Evolutionary conservation across 2,797 vertebrate genomes (phyloP), one percentile per base, ranked within the genome.

Genomic region (Xenentodon cancila): DNA sequence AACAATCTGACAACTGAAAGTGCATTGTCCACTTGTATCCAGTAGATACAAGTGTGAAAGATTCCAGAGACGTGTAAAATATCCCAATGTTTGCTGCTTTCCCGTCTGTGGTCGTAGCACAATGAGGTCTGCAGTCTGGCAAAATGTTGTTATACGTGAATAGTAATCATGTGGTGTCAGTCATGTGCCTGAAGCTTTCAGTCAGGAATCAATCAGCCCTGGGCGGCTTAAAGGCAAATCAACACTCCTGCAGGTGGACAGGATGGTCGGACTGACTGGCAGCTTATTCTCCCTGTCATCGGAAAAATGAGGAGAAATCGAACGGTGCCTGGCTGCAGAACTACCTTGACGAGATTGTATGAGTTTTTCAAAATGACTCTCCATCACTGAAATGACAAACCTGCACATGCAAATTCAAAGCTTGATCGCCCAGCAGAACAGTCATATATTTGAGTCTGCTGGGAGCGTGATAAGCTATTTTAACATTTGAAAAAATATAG

Each of bases 151-250:
- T 77, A 73, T 79, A 80, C 73, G 84, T 85, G 80, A 86, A 77
- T 77, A 65, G 84, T 84, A 88, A 89, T 90, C 86, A 87, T 67
- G 56, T 50, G 66, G 65, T 85, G 85, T 90, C 89, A 85, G 81
- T 90, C 88, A 88, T 77, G 61, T 16, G 73, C 84, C 88, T 71
- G 74, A 77, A 82, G 80, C 79, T 71, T 80, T 87, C 81, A 78
- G 74, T 75, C 77, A 76, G 78, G 80, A 89, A 84, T 88, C 88
- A 84, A 84, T 89, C 85, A 85, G 78, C 79, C 81, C 50, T 59
- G 68, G 75, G 78, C 69, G 27, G 79, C 81, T 89, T 80, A 79
- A 75, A 73, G 89, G 79, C 73, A 79, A 88, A 85, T 87, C 85
- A 84, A 80, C 83, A 49, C 63, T 72, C 45, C 56, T 82, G 88